A percentile compares a stretch with the other conserved stretches of the same genome.
Conservation (phyloP, 2,888 invertebrate species). For the Plagiodera versicolora region DNA sequence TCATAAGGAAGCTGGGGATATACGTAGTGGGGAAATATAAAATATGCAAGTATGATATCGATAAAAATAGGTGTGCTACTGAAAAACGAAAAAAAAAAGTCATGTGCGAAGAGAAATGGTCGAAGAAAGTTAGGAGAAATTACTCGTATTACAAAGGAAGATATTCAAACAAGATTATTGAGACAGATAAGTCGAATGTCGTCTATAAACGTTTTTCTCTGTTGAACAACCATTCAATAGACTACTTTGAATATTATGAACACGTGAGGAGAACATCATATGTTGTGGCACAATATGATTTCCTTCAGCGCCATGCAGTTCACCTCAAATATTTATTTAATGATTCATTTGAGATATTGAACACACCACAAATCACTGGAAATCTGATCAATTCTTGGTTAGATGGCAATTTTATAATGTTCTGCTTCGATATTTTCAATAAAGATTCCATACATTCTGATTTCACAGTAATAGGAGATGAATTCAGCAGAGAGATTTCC, state of each 20-base stretch:
- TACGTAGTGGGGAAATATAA: constrained; percentile 6
- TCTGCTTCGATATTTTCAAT: constrained; percentile 3
- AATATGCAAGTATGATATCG: constrained; percentile 4
- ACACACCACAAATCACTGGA: constrained; percentile 1
- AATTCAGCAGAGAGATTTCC: constrained; percentile 8
- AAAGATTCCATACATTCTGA: neutral
- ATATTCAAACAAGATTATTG: neutral
- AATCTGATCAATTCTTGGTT: constrained; percentile 5
- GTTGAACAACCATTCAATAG: constrained; percentile 4
- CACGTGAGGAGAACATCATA: constrained; percentile 1
- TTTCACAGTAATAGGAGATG: neutral
- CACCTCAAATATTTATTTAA: constrained; percentile 6
- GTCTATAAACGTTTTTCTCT: constrained; percentile 1
- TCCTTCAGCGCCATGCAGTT: neutral
- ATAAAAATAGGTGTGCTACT: constrained; percentile 5
- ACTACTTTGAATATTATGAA: constrained; percentile 12
- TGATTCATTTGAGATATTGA: constrained; percentile 1
- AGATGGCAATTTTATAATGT: neutral
- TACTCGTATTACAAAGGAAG: constrained; percentile 7
- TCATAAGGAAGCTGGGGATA: constrained; percentile 9
- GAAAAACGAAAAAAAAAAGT: constrained; percentile 1
- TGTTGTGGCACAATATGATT: constrained; percentile 5
- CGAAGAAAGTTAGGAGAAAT: constrained; percentile 1
- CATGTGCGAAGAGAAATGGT: constrained; percentile 11
- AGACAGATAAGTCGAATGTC: neutral